Evolutionary conservation across 2,888 invertebrate genomes (phyloP).

Genomic region (Cryptus viduatorius): DNA sequence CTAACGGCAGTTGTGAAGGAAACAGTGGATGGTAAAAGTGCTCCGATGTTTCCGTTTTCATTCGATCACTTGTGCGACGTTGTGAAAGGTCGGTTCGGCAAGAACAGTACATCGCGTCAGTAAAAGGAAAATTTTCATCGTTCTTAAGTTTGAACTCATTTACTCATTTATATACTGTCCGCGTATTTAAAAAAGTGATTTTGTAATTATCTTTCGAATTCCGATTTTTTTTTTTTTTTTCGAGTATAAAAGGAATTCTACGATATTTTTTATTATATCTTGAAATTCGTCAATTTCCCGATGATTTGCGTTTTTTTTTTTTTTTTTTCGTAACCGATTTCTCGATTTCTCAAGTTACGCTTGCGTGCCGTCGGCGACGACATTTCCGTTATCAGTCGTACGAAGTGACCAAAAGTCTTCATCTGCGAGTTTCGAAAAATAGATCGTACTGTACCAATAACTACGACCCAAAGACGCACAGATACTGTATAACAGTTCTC

Average conservation of each 20-base stretch:
- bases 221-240: background rate
- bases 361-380: slow-evolving; percentile 17
- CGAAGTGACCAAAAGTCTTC: slow-evolving; percentile 43
- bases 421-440: slow-evolving; percentile 5
- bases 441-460: slow-evolving; percentile 20
- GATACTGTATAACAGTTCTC: background rate
- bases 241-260: background rate
- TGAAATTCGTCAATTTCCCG: background rate
- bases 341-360: slow-evolving; percentile 30
- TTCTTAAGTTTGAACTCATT: background rate
- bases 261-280: background rate
- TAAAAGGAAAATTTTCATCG: background rate
- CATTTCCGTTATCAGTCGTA: slow-evolving; percentile 5
- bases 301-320: background rate
- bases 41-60: slow-evolving; percentile 62
- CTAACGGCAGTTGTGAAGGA: slow-evolving; percentile 81
- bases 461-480: slow-evolving; percentile 33
- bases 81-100: slow-evolving; percentile 32
- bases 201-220: background rate
- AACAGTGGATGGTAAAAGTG: slow-evolving; percentile 75
- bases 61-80: slow-evolving; percentile 60
- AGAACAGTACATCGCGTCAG: slow-evolving; percentile 5
- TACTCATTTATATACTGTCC: background rate
- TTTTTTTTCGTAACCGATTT: slow-evolving; percentile 43
- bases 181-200: background rate